A percentile compares a stretch with the other conserved stretches of the same genome.
Conservation (phyloP, 2,888 invertebrate species). For the Cecidostiba fungosa region DNA sequence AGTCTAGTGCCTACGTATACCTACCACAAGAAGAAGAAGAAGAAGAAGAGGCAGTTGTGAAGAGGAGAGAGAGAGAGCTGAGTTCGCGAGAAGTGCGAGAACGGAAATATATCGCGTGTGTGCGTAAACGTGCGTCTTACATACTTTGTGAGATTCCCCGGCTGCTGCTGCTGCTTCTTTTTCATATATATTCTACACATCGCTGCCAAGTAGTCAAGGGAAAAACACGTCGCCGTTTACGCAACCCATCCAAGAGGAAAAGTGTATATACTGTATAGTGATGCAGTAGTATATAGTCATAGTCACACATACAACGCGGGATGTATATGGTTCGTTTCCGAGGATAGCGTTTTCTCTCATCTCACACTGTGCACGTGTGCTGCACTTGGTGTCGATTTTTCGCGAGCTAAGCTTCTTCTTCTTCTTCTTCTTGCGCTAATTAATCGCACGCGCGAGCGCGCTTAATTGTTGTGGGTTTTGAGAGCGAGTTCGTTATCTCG, state of each 20-base stretch:
- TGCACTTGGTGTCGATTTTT: background rate
- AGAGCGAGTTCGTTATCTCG: constrained; percentile 17
- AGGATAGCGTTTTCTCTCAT: constrained; percentile 5
- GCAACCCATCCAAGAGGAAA: background rate
- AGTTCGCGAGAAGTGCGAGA: constrained; percentile 37
- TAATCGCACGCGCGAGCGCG: background rate
- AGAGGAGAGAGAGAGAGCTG: background rate
- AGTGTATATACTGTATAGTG: background rate
- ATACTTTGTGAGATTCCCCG: constrained; percentile 17
- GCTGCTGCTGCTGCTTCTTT: constrained; percentile 7
- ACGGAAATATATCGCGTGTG: constrained; percentile 50
- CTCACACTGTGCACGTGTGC: background rate
- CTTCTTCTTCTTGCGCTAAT: constrained; percentile 7
- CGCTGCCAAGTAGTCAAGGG: background rate
- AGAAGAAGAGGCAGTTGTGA: constrained; percentile 1
- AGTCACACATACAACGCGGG: background rate
- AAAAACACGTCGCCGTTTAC: constrained; percentile 25
- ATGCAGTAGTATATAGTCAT: background rate
- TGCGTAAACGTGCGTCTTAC: constrained; percentile 4
- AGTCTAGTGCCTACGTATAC: background rate
- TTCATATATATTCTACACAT: background rate
- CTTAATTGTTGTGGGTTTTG: constrained; percentile 11
- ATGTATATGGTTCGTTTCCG: constrained; percentile 27
- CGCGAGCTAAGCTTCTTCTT: background rate
- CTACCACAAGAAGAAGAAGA: background rate